Evolutionary conservation across 1,140 invertebrate genomes (phyloP).

Genomic region (Platyura marginata): DNA sequence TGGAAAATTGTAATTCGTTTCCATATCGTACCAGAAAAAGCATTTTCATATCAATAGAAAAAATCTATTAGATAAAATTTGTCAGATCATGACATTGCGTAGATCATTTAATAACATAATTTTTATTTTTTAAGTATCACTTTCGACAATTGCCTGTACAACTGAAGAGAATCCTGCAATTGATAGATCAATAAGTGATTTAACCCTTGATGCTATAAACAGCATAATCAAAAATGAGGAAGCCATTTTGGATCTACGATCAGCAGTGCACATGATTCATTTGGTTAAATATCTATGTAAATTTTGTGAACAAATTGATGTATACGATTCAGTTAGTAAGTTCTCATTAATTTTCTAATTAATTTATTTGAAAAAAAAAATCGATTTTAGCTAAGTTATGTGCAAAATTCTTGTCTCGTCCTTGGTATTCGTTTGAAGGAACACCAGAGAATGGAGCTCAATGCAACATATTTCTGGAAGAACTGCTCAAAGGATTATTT

Average conservation of each 20-base stretch:
- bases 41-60: too few relatives aligned
- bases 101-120: not conserved
- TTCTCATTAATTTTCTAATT: not conserved
- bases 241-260: slow-evolving; percentile 11
- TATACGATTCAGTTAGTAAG: slow-evolving; percentile 11
- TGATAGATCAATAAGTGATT: slow-evolving; percentile 4
- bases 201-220: slow-evolving; percentile 11
- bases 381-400: slow-evolving; percentile 15
- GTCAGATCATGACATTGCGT: too few relatives aligned
- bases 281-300: slow-evolving; percentile 11
- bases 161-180: not conserved
- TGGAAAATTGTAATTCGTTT: too few relatives aligned
- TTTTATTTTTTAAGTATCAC: not conserved
- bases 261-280: slow-evolving; percentile 16
- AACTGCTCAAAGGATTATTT: slow-evolving; percentile 27
- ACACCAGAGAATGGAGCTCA: slow-evolving; percentile 18
- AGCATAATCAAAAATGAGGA: slow-evolving; percentile 13
- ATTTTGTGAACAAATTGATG: slow-evolving; percentile 4
- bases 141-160: not conserved
- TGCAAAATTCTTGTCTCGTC: slow-evolving; percentile 19
- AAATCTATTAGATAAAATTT: too few relatives aligned
- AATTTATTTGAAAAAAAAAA: not conserved
- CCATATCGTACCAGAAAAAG: too few relatives aligned
- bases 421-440: slow-evolving; percentile 24
- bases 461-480: slow-evolving; percentile 19